Percentiles rank a stretch among this genome's conserved stretches.
Evolutionary conservation across 2,113 vertebrate genomes (phyloP).

Genomic region (Panthera leo): DNA sequence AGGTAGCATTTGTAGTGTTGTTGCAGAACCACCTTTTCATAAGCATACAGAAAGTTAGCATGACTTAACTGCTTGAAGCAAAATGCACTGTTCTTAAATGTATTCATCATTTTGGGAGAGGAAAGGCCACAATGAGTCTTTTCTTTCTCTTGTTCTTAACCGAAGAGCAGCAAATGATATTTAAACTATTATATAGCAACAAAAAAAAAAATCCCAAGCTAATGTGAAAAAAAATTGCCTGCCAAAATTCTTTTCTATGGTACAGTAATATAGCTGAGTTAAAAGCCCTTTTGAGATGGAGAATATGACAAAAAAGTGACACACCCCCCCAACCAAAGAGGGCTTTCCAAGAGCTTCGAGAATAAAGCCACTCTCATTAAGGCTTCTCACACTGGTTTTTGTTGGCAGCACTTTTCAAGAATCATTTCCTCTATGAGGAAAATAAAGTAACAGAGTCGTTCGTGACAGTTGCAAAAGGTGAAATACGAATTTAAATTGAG

Average conservation of each 20-base stretch:
- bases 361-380: constrained; percentile 59
- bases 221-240: constrained; percentile 24
- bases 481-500: constrained; percentile 49
- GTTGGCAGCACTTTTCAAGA: constrained; percentile 39
- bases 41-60: neutral
- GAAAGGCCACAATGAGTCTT: constrained; percentile 14
- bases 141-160: constrained; percentile 28
- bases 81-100: neutral
- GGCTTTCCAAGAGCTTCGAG: constrained; percentile 25
- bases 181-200: constrained; percentile 35
- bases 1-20: neutral
- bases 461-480: constrained; percentile 55
- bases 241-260: neutral
- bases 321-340: neutral
- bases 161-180: constrained; percentile 41
- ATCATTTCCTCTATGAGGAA: constrained; percentile 52
- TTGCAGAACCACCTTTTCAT: neutral
- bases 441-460: neutral
- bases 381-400: constrained; percentile 38
- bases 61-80: neutral
- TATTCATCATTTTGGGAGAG: neutral
- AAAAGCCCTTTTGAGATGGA: constrained; percentile 4
- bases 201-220: neutral
- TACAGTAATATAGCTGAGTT: neutral
- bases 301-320: constrained; percentile 6